A percentile compares a stretch with the other conserved stretches of the same genome.
phyloP scores from a whole-genome alignment of 2,113 vertebrate species.

The Hypomesus transpacificus region DNA sequence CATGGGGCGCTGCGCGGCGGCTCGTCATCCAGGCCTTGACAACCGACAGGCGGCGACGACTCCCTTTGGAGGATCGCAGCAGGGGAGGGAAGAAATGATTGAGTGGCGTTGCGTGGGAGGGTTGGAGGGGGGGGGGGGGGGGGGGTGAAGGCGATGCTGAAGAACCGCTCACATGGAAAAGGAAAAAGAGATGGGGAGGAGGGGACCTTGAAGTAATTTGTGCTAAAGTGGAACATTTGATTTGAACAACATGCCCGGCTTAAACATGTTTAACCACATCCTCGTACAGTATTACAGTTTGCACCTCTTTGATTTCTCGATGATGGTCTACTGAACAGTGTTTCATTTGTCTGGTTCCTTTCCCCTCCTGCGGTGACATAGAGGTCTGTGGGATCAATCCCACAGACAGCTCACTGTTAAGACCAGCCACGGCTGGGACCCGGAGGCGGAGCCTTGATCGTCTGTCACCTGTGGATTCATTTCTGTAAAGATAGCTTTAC shows the following conservation, averaged over 20 bases:
- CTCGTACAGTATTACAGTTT: slow-evolving; percentile 17
- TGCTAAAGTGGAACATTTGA: slow-evolving; percentile 3
- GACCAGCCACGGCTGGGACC: not conserved
- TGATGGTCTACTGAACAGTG: slow-evolving; percentile 45
- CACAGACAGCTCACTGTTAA: not conserved
- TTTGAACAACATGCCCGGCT: not conserved
- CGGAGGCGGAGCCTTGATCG: not conserved
- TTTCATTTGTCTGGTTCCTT: slow-evolving; percentile 1
- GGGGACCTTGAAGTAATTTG: slow-evolving; percentile 25
- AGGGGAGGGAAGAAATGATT: slow-evolving; percentile 1
- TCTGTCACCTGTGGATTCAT: not conserved
- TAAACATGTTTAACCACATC: not conserved
- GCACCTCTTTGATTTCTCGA: slow-evolving; percentile 16
- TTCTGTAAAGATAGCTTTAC: not conserved
- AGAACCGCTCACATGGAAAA: not conserved
- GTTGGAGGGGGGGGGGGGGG: not conserved
- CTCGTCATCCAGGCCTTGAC: not conserved
- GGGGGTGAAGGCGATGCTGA: not conserved
- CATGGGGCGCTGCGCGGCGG: not conserved
- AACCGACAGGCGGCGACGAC: not conserved
- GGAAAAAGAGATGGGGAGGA: not conserved
- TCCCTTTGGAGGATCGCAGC: slow-evolving; percentile 22
- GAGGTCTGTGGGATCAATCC: slow-evolving; percentile 8
- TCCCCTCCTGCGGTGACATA: not conserved
- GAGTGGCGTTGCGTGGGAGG: not conserved